Percentiles rank a stretch among this genome's conserved stretches.
phyloP scores from a whole-genome alignment of 2,888 invertebrate genomes.

The Leistus spinibarbis region DNA sequence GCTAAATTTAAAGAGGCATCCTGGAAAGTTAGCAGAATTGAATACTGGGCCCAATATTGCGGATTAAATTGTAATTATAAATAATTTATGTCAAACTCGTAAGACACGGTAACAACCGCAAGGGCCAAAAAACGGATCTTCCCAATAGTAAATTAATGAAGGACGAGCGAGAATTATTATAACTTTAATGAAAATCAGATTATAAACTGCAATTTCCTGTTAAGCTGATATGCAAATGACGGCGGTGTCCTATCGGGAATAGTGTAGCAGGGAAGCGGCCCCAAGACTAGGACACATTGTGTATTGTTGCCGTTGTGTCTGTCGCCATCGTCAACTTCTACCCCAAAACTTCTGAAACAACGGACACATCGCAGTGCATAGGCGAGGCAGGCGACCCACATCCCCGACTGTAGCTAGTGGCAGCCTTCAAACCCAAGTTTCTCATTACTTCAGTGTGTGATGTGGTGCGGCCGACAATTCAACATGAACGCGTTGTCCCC shows the following conservation, averaged over 20 bases:
- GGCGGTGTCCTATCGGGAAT: neutral
- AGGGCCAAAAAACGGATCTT: neutral
- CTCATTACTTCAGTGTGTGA: constrained; percentile 31
- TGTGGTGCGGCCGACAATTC: constrained; percentile 26
- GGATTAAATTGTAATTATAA: too few species aligned
- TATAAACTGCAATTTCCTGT: constrained; percentile 35
- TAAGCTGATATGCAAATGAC: constrained; percentile 32
- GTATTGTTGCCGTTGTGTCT: neutral
- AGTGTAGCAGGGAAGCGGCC: too few species aligned
- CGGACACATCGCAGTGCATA: constrained; percentile 13
- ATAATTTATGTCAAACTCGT: too few species aligned
- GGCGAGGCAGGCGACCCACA: neutral
- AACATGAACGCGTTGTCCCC: neutral
- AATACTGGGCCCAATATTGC: too few species aligned
- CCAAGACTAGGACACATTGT: neutral
- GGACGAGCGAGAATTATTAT: constrained; percentile 23
- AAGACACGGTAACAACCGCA: too few species aligned
- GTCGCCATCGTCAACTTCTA: neutral
- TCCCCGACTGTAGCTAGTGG: constrained; percentile 5
- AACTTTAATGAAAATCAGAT: constrained; percentile 34
- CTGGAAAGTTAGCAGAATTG: too few species aligned
- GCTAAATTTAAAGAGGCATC: too few species aligned
- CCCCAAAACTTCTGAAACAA: constrained; percentile 13
- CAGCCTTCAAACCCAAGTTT: constrained; percentile 34
- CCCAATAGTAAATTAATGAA: constrained; percentile 15